Evolutionary conservation across 2,797 vertebrate genomes (phyloP).

Genomic region (Girardinus metallicus): DNA sequence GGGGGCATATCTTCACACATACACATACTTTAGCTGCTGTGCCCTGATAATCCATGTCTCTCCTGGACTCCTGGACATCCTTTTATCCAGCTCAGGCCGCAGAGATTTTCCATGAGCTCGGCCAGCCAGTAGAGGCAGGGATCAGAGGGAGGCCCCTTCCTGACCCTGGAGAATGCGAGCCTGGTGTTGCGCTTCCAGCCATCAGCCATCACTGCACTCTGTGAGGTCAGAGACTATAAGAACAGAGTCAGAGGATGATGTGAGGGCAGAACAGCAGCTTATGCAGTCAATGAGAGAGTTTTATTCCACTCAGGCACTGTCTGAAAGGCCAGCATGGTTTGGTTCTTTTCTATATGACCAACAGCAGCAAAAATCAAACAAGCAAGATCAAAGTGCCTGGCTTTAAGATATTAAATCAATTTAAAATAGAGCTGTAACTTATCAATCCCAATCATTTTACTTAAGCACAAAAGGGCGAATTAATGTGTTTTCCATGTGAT

Average conservation of each 20-base stretch:
- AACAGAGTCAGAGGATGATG: conserved; percentile 36
- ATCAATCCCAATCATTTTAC: neutral
- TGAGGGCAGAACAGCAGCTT: conserved; percentile 36
- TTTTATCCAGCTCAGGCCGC: conserved; percentile 72
- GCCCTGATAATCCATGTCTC: conserved; percentile 65
- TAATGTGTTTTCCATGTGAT: neutral
- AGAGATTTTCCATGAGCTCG: conserved; percentile 65
- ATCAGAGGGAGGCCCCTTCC: conserved; percentile 58
- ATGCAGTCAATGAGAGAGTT: conserved; percentile 10
- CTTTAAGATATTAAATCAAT: neutral
- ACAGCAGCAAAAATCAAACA: conserved; percentile 14
- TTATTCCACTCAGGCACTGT: neutral
- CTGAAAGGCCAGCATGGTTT: neutral
- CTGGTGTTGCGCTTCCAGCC: conserved; percentile 37
- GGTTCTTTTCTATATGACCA: neutral
- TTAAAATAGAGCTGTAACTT: neutral
- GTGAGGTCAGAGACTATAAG: conserved; percentile 39
- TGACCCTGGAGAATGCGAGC: conserved; percentile 62
- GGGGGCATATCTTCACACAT: conserved; percentile 27
- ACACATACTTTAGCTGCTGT: conserved; percentile 24
- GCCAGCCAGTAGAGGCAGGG: conserved; percentile 63
- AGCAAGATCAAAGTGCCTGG: conserved; percentile 7
- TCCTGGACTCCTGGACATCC: conserved; percentile 72
- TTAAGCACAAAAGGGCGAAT: neutral
- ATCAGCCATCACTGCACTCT: conserved; percentile 20